These are phyloP conservation scores for Geophilus truncorum DNA, from an alignment of 2,888 invertebrate species.

Conservation along the genomic window DNA sequence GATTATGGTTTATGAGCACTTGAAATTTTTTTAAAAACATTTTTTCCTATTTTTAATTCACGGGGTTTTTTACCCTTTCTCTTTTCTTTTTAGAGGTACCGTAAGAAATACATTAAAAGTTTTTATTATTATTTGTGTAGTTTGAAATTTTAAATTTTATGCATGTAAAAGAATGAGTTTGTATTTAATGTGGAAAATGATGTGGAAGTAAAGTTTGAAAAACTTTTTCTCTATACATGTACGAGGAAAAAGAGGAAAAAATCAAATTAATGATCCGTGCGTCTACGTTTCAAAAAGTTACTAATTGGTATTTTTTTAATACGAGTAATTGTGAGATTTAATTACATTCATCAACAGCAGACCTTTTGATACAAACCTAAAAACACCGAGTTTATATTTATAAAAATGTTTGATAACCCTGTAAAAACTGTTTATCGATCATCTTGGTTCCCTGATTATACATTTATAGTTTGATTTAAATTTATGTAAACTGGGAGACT, in stretches of 20 bases:
- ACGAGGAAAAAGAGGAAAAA: not conserved
- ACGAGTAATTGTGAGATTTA: not conserved
- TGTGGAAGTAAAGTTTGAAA: slow-evolving; percentile 9
- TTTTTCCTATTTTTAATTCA: not conserved
- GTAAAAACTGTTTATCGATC: not conserved
- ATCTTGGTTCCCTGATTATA: not conserved
- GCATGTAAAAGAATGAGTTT: not conserved
- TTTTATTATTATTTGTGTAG: slow-evolving; percentile 14
- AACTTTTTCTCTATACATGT: not conserved
- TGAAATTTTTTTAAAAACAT: not conserved
- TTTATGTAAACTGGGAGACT: not conserved
- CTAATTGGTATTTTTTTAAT: slow-evolving; percentile 15
- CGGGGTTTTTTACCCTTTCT: not conserved
- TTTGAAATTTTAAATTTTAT: slow-evolving; percentile 13
- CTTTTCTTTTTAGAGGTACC: not conserved
- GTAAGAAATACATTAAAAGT: slow-evolving; percentile 14
- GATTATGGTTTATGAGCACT: slow-evolving; percentile 17
- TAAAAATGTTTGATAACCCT: not conserved
- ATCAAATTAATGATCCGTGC: slow-evolving; percentile 6
- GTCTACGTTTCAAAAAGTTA: slow-evolving; percentile 16
- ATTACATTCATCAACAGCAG: not conserved
- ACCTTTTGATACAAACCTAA: not conserved
- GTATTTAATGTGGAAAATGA: slow-evolving; percentile 7
- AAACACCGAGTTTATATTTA: not conserved
- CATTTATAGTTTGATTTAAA: not conserved